These are phyloP conservation scores for Erythrocercus mccallii DNA, from an alignment of 2,113 vertebrate species.

Conservation along the genomic window DNA sequence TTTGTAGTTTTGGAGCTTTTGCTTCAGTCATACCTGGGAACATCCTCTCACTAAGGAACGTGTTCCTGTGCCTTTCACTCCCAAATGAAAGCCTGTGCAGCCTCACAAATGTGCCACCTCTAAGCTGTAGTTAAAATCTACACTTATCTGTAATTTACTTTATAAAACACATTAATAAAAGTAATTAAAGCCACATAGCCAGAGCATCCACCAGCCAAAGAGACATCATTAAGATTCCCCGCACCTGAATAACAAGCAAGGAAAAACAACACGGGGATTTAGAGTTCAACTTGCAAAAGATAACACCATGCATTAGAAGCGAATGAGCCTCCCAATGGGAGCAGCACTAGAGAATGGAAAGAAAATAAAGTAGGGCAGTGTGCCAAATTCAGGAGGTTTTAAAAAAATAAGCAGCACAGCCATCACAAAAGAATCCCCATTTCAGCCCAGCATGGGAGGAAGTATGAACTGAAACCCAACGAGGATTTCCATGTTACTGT, in stretches of 20 bases:
- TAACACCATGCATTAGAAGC: constrained; percentile 67
- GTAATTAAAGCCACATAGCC: constrained; percentile 49
- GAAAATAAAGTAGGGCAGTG: constrained; percentile 72
- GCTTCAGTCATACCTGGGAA: background rate
- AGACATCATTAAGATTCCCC: constrained; percentile 66
- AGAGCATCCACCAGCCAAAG: constrained; percentile 43
- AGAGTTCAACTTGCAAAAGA: constrained; percentile 69
- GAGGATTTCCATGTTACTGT: constrained; percentile 71
- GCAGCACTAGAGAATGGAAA: constrained; percentile 65
- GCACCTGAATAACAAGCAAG: constrained; percentile 67
- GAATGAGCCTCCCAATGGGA: constrained; percentile 68
- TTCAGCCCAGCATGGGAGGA: constrained; percentile 68
- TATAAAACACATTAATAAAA: constrained; percentile 54
- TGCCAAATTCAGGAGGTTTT: constrained; percentile 70
- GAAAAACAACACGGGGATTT: constrained; percentile 67
- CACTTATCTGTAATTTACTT: constrained; percentile 45
- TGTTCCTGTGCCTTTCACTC: background rate
- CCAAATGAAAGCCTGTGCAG: background rate
- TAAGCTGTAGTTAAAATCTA: constrained; percentile 17
- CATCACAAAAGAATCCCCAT: constrained; percentile 66
- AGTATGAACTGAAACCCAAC: constrained; percentile 67
- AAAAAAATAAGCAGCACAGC: constrained; percentile 70
- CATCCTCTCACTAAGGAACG: background rate
- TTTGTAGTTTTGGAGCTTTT: background rate
- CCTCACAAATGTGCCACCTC: background rate